These are phyloP conservation scores for Anabacerthia variegaticeps DNA, from an alignment of 2,797 vertebrate species.

Conservation along the genomic window DNA sequence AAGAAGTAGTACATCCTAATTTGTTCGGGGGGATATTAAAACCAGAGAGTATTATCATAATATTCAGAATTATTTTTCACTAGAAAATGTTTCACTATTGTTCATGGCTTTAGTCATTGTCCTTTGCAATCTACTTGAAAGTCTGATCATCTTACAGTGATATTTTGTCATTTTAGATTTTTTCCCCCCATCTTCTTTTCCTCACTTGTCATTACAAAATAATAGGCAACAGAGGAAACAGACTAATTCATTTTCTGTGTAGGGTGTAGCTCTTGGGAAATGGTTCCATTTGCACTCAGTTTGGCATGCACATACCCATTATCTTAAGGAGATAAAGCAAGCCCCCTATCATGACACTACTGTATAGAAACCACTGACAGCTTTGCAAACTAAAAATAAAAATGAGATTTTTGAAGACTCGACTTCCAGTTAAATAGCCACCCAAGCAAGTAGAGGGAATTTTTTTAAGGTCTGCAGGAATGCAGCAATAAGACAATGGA, in stretches of 20 bases:
- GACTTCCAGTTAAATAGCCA: neutral
- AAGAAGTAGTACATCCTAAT: neutral
- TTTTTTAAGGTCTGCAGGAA: neutral
- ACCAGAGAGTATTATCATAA: neutral
- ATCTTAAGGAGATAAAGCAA: neutral
- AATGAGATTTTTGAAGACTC: neutral
- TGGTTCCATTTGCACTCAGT: neutral
- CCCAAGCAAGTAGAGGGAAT: neutral
- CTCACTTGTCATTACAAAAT: neutral
- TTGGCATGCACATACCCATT: neutral
- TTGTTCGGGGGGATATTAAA: neutral
- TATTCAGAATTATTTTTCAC: neutral
- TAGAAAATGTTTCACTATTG: neutral
- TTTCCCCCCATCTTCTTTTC: neutral
- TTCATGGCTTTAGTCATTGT: neutral
- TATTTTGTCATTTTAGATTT: neutral
- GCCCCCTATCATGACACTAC: neutral
- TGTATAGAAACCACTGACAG: neutral
- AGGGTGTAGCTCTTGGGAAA: neutral
- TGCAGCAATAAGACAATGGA: neutral
- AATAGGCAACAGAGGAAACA: neutral
- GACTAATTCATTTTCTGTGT: neutral
- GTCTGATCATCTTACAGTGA: neutral
- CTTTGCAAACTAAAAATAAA: neutral
- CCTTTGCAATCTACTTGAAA: neutral